These are phyloP conservation scores for Nycticorax nycticorax DNA, from an alignment of 2,113 vertebrate species.

Conservation along the genomic window DNA sequence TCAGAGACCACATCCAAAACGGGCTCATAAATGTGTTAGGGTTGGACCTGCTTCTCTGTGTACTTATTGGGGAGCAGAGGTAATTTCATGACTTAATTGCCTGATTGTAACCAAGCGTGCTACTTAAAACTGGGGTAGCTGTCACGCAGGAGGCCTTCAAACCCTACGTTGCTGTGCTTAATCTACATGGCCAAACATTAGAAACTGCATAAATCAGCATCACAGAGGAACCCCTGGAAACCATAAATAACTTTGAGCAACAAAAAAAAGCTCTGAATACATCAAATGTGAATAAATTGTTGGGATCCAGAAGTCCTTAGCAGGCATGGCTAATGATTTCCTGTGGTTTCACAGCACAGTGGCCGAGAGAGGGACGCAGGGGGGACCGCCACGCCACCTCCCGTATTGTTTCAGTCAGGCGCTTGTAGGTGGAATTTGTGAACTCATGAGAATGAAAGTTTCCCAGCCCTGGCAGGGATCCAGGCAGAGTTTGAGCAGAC, in stretches of 20 bases:
- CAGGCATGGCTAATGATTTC: constrained; percentile 3
- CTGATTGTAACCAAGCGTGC: not conserved
- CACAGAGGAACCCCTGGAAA: not conserved
- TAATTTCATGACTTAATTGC: not conserved
- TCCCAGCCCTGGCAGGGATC: not conserved
- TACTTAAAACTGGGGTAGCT: not conserved
- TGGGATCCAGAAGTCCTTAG: not conserved
- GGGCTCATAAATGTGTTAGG: not conserved
- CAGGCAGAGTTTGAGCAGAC: constrained; percentile 26
- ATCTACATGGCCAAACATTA: not conserved
- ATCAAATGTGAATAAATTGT: not conserved
- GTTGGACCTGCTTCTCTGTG: not conserved
- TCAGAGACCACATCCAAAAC: not conserved
- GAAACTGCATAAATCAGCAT: not conserved
- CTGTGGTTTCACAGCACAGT: not conserved
- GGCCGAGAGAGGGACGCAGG: not conserved
- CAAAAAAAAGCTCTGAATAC: not conserved
- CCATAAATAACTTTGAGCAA: not conserved
- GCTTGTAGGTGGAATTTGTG: constrained; percentile 39
- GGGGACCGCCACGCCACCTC: not conserved
- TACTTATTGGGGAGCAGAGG: not conserved
- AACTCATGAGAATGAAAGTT: constrained; percentile 45
- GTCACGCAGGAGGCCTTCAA: not conserved
- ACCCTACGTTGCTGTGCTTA: not conserved
- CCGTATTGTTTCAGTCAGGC: not conserved